Evolutionary conservation across 2,888 invertebrate species (phyloP).

Genomic region (Apamea epomidion): DNA sequence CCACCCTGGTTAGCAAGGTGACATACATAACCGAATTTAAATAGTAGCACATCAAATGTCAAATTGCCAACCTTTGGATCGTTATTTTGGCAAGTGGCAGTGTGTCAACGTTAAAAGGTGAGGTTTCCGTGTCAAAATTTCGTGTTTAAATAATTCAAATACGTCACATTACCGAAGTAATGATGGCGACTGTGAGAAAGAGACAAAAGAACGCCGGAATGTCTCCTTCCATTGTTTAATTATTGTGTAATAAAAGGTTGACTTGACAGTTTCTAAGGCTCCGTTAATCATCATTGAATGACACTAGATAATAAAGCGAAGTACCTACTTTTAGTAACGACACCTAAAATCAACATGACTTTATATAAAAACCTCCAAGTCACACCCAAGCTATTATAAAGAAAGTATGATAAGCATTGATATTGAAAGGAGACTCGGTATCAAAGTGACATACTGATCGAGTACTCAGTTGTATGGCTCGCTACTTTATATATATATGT

Average conservation of each 20-base stretch:
- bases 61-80: slow-evolving; percentile 60
- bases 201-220: slow-evolving; percentile 22
- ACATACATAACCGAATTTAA: slow-evolving; percentile 55
- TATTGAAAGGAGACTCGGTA: slow-evolving; percentile 49
- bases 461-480: slow-evolving; percentile 76
- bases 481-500: slow-evolving; percentile 72
- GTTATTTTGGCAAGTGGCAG: slow-evolving; percentile 61
- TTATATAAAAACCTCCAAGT: slow-evolving; percentile 11
- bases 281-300: not conserved
- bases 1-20: slow-evolving; percentile 39
- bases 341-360: slow-evolving; percentile 1
- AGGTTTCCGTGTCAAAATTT: slow-evolving; percentile 56
- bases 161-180: slow-evolving; percentile 25
- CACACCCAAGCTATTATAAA: slow-evolving; percentile 28
- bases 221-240: slow-evolving; percentile 30
- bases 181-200: slow-evolving; percentile 10
- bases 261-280: slow-evolving; percentile 15
- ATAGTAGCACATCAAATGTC: slow-evolving; percentile 59
- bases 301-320: not conserved
- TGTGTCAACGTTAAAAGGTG: slow-evolving; percentile 62
- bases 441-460: slow-evolving; percentile 84
- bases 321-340: not conserved
- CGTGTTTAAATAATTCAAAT: slow-evolving; percentile 40
- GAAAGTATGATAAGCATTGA: slow-evolving; percentile 55
- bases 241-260: not conserved